Conservation (phyloP, 2,888 invertebrate species). For the Morpho achilles region DNA sequence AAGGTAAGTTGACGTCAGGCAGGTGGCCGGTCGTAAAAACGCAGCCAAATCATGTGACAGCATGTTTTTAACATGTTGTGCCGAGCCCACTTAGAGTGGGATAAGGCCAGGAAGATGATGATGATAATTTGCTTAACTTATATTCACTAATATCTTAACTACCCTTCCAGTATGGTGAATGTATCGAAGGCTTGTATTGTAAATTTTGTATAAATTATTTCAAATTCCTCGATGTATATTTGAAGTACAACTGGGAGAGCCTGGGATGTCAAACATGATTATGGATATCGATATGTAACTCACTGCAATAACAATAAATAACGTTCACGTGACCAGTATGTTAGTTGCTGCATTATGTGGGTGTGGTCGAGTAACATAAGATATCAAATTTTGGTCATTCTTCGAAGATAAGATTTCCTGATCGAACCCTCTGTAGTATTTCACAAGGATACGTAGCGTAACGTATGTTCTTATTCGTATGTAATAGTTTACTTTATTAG, state of each 20-base stretch:
- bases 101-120: no score
- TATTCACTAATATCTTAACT: no score
- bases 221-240: conserved; percentile 4
- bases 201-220: conserved; percentile 5
- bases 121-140: no score
- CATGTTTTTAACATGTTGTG: no score
- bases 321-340: conserved; percentile 71
- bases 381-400: conserved; percentile 45
- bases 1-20: no score
- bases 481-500: no score
- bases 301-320: conserved; percentile 70
- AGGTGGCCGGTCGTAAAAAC: no score
- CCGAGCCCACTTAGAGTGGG: no score
- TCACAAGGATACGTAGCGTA: conserved; percentile 17
- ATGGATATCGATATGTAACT: conserved; percentile 52
- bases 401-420: conserved; percentile 44
- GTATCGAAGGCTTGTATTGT: no score
- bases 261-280: conserved; percentile 50
- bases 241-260: conserved; percentile 24
- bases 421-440: conserved; percentile 45
- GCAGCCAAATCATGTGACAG: no score
- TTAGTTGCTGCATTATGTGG: conserved; percentile 65
- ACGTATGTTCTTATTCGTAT: no score
- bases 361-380: conserved; percentile 50
- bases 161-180: no score